A percentile compares a stretch with the other conserved stretches of the same genome.
Conservation (phyloP, 2,888 invertebrate species). For the Ypsolopha sequella region DNA sequence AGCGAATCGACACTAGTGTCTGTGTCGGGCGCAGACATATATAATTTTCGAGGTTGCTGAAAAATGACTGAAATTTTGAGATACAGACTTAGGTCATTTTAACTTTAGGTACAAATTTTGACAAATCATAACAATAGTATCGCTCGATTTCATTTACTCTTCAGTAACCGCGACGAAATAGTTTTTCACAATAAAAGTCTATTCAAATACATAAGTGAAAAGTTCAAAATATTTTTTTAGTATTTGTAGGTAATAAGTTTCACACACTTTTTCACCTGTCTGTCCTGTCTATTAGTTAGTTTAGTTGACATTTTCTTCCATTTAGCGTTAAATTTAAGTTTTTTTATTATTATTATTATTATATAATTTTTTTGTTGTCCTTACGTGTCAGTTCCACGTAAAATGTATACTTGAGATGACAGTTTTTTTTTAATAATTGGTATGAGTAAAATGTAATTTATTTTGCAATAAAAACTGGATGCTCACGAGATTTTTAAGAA, state of each 20-base stretch:
- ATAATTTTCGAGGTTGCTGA: too few relatives aligned
- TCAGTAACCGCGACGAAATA: too few relatives aligned
- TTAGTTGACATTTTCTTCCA: constrained; percentile 65
- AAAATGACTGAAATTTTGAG: too few relatives aligned
- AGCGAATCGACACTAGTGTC: too few relatives aligned
- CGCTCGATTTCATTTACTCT: too few relatives aligned
- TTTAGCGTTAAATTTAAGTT: constrained; percentile 55
- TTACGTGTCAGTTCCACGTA: constrained; percentile 21
- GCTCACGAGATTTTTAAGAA: constrained; percentile 29
- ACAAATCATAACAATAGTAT: too few relatives aligned
- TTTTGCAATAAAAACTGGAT: constrained; percentile 13
- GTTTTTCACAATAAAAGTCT: background rate
- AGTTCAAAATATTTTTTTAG: constrained; percentile 42
- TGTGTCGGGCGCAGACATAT: too few relatives aligned
- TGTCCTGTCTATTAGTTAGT: constrained; percentile 22
- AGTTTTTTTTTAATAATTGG: constrained; percentile 20
- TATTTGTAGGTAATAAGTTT: constrained; percentile 18
- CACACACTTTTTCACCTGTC: constrained; percentile 8
- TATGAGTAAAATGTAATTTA: constrained; percentile 40
- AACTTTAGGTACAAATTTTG: too few relatives aligned
- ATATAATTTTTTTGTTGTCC: constrained; percentile 45
- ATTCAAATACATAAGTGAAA: constrained; percentile 10
- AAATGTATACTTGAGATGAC: constrained; percentile 17
- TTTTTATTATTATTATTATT: constrained; percentile 38
- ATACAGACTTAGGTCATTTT: too few relatives aligned